A percentile compares a stretch with the other conserved stretches of the same genome.
Evolutionary conservation across 2,888 invertebrate genomes (phyloP).

Genomic region (Anagyrus pseudococci): DNA sequence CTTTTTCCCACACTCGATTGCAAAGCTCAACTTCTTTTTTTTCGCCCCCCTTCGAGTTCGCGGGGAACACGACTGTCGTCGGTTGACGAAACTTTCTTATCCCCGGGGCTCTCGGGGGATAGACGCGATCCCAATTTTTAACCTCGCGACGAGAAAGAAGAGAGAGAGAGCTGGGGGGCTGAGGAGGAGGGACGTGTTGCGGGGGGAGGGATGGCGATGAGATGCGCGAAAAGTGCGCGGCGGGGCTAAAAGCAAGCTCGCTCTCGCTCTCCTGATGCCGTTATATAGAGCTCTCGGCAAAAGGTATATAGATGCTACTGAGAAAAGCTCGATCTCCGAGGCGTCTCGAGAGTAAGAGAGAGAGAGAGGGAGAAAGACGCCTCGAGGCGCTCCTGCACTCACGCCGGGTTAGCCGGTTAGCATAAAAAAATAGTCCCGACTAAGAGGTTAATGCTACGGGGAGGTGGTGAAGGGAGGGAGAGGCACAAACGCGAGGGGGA

Average conservation of each 20-base stretch:
- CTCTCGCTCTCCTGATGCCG: neutral
- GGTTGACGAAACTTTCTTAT: slow-evolving; percentile 33
- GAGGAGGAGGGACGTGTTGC: slow-evolving; percentile 24
- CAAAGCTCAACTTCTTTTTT: slow-evolving; percentile 28
- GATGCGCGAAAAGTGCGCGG: slow-evolving; percentile 35
- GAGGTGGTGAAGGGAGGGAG: too few relatives aligned
- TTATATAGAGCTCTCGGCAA: neutral
- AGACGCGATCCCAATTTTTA: slow-evolving; percentile 33
- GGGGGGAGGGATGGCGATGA: slow-evolving; percentile 41
- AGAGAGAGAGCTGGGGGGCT: neutral
- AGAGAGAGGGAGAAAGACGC: slow-evolving; percentile 9
- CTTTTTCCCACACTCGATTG: slow-evolving; percentile 28
- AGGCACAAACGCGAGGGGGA: too few relatives aligned
- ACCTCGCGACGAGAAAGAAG: neutral
- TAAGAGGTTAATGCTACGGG: slow-evolving; percentile 28
- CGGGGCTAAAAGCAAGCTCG: neutral
- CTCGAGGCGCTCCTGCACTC: slow-evolving; percentile 29
- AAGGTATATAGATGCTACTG: too few relatives aligned
- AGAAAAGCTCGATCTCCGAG: slow-evolving; percentile 13
- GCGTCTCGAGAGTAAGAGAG: neutral
- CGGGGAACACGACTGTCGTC: too few relatives aligned
- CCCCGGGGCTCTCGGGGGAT: slow-evolving; percentile 18
- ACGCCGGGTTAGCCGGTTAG: slow-evolving; percentile 2
- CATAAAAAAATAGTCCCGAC: slow-evolving; percentile 31
- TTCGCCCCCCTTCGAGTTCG: too few relatives aligned